Conservation (phyloP, 2,888 invertebrate species). For the Dicycla oo region DNA sequence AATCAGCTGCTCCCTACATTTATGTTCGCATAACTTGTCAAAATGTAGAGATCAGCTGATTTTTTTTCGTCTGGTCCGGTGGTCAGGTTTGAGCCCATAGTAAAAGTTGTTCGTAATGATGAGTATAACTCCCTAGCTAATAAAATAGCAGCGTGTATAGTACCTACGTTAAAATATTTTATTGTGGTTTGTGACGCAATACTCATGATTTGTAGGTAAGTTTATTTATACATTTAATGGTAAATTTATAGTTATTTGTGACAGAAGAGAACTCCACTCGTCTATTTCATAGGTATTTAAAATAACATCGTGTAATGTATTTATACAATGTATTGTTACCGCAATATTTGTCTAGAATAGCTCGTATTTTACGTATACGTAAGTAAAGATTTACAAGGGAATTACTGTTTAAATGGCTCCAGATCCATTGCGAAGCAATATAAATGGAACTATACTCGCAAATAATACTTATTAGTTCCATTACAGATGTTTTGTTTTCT, state of each 20-base stretch:
- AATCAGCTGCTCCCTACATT: no score
- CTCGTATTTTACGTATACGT: constrained; percentile 11
- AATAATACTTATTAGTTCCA: constrained; percentile 19
- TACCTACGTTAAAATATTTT: no score
- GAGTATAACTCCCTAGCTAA: no score
- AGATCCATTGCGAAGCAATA: constrained; percentile 7
- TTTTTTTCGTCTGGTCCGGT: no score
- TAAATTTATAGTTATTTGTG: constrained; percentile 14
- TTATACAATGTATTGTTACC: constrained; percentile 22
- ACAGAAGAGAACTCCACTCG: neutral
- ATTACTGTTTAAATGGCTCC: constrained; percentile 21
- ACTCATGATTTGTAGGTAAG: no score
- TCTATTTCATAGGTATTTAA: constrained; percentile 1
- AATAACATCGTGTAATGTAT: constrained; percentile 4
- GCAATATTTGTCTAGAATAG: constrained; percentile 14
- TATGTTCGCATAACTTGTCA: no score
- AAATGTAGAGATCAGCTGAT: no score
- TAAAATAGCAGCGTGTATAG: no score
- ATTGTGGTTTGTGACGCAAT: no score
- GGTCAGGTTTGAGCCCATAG: no score
- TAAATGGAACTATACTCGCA: constrained; percentile 12
- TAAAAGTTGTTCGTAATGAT: no score
- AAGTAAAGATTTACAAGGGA: constrained; percentile 5
- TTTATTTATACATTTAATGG: no score
- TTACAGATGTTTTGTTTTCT: constrained; percentile 28